phyloP scores from a whole-genome alignment of 2,888 invertebrate species.

The Zhuqinia jingwanae region DNA sequence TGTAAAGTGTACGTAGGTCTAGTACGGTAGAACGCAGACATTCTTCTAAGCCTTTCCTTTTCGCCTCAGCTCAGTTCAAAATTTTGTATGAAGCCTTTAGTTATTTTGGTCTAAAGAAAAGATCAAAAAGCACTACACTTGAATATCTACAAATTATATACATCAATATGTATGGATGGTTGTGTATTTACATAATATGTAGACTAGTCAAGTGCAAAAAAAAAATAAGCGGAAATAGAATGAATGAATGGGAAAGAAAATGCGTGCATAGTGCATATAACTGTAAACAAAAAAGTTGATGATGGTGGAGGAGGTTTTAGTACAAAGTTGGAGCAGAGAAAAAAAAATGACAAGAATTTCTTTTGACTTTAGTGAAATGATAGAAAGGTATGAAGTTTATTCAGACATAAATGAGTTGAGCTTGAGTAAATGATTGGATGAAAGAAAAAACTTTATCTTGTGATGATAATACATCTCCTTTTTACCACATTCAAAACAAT shows the following conservation, averaged over 20 bases:
- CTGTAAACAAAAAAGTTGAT: conserved; percentile 53
- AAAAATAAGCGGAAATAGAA: background rate
- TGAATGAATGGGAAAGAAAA: conserved; percentile 2
- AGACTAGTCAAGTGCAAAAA: conserved; percentile 1
- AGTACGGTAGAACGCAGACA: background rate
- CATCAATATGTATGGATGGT: background rate
- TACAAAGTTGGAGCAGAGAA: conserved; percentile 44
- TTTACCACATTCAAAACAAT: no score
- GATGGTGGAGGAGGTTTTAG: background rate
- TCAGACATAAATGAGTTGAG: conserved; percentile 59
- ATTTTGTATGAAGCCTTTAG: no score
- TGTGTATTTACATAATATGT: no score
- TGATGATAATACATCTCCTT: no score
- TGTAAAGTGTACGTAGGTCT: background rate
- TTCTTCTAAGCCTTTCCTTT: conserved; percentile 22
- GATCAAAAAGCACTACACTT: conserved; percentile 61
- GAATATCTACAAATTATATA: conserved; percentile 37
- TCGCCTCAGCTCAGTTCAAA: conserved; percentile 16
- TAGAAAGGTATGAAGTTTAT: conserved; percentile 59
- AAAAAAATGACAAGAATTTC: conserved; percentile 68
- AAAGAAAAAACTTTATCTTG: conserved; percentile 6
- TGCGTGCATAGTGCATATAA: conserved; percentile 36
- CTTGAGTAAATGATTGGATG: conserved; percentile 57
- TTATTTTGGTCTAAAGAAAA: background rate
- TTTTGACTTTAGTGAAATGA: conserved; percentile 64